A percentile compares a stretch with the other conserved stretches of the same genome.
Evolutionary conservation across 2,888 invertebrate species (phyloP).

Genomic region (Metallyticus violacea): DNA sequence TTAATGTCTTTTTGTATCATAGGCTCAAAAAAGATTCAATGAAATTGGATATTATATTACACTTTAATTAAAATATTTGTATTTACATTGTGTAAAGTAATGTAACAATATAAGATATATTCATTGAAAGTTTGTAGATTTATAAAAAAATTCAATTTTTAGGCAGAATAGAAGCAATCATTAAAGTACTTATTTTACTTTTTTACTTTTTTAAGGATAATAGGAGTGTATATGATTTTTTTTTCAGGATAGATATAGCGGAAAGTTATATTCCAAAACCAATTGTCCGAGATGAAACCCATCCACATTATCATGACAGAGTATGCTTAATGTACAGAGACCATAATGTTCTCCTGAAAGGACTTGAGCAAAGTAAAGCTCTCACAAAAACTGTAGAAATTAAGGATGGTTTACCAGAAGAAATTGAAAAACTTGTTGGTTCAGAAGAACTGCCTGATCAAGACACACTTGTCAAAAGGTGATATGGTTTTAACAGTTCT

Average conservation of each 20-base stretch:
- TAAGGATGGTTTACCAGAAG: constrained; percentile 59
- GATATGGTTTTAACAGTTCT: too few species aligned
- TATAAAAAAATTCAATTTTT: too few species aligned
- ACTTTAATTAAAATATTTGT: too few species aligned
- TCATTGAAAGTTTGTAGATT: too few species aligned
- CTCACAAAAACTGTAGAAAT: constrained; percentile 73
- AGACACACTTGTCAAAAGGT: constrained; percentile 59
- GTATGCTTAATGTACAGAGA: constrained; percentile 60
- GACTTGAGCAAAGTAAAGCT: constrained; percentile 74
- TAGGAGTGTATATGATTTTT: neutral
- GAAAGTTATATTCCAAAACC: constrained; percentile 30
- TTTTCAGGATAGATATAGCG: neutral
- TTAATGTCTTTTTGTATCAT: too few species aligned
- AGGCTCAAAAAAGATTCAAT: too few species aligned
- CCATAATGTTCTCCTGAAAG: constrained; percentile 65
- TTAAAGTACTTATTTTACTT: too few species aligned
- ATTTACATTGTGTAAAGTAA: too few species aligned
- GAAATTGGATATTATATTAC: too few species aligned
- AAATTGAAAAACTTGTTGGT: constrained; percentile 49
- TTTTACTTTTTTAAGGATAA: neutral
- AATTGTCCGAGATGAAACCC: constrained; percentile 53
- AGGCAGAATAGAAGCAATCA: too few species aligned
- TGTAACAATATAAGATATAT: too few species aligned
- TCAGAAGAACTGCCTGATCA: constrained; percentile 50
- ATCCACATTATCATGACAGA: constrained; percentile 64